These are phyloP conservation scores for Sminthurides aquaticus DNA, from an alignment of 2,888 invertebrate genomes.

Conservation along the genomic window DNA sequence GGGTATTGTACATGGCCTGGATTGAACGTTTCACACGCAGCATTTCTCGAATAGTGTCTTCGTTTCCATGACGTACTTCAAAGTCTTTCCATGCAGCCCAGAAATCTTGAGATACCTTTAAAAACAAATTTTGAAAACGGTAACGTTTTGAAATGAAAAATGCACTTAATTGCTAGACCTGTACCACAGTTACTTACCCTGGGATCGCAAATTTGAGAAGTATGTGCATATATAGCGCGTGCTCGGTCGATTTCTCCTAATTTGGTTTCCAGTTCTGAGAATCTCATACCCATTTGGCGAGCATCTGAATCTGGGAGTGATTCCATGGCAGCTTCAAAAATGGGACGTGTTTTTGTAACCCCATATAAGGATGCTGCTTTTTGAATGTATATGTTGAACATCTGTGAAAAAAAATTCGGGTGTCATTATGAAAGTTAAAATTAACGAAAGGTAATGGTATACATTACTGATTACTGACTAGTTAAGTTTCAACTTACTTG, in stretches of 20 bases:
- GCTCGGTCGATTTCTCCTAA: conserved; percentile 97
- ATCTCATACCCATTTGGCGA: conserved; percentile 90
- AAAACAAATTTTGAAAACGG: conserved; percentile 20
- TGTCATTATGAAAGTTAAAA: background rate
- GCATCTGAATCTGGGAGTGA: conserved; percentile 80
- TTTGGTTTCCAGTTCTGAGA: conserved; percentile 96
- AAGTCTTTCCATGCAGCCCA: conserved; percentile 99
- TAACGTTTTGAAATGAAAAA: background rate
- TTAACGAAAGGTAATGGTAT: conserved; percentile 7
- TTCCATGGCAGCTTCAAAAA: conserved; percentile 97
- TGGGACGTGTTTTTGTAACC: conserved; percentile 89
- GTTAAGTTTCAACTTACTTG: conserved; percentile 59
- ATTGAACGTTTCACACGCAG: conserved; percentile 93
- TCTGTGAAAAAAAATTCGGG: conserved; percentile 49
- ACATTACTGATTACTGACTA: conserved; percentile 5
- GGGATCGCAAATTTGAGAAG: conserved; percentile 98
- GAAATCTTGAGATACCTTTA: conserved; percentile 70
- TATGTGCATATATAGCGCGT: conserved; percentile 92
- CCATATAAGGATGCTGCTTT: conserved; percentile 97
- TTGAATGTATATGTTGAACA: conserved; percentile 98
- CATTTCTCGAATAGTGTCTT: conserved; percentile 99
- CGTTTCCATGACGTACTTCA: conserved; percentile 97
- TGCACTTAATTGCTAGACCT: background rate
- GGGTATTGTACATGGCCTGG: conserved; percentile 96
- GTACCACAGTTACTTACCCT: conserved; percentile 58